A percentile compares a stretch with the other conserved stretches of the same genome.
Conservation (phyloP, 2,113 vertebrate species). For the Syrmaticus mikado region DNA sequence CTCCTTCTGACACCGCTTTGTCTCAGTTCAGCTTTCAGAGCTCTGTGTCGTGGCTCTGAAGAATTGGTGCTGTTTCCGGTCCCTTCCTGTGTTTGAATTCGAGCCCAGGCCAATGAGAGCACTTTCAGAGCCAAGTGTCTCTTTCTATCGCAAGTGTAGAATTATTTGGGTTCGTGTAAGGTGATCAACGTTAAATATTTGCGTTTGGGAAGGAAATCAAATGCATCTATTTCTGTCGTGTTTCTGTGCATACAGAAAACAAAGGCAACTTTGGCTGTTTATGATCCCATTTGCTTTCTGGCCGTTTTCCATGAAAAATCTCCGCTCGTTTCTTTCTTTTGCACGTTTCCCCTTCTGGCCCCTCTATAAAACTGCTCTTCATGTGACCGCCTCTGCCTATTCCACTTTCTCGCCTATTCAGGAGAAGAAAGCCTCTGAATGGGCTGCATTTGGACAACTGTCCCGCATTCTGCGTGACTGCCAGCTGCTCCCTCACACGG, state of each 20-base stretch:
- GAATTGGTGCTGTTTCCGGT: background rate
- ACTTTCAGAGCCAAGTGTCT: background rate
- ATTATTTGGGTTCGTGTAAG: background rate
- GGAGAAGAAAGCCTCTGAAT: slow-evolving; percentile 31
- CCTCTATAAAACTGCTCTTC: slow-evolving; percentile 14
- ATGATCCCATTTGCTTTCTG: background rate
- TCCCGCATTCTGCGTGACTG: background rate
- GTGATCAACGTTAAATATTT: background rate
- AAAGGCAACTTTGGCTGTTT: background rate
- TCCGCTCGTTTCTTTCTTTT: background rate
- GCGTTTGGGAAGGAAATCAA: background rate
- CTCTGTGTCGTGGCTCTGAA: background rate
- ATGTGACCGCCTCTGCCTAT: slow-evolving; percentile 9
- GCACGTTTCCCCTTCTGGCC: background rate
- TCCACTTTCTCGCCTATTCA: slow-evolving; percentile 43
- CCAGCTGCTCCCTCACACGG: background rate
- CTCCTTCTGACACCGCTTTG: background rate
- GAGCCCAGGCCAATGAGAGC: background rate
- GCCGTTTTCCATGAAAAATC: background rate
- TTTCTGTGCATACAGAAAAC: background rate
- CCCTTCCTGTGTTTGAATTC: background rate
- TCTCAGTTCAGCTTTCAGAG: background rate
- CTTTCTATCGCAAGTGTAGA: background rate
- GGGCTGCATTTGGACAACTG: slow-evolving; percentile 28
- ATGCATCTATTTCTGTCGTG: background rate